Conservation (phyloP, 92 coral and sea anemone genomes). For the Palythoa grandis region DNA sequence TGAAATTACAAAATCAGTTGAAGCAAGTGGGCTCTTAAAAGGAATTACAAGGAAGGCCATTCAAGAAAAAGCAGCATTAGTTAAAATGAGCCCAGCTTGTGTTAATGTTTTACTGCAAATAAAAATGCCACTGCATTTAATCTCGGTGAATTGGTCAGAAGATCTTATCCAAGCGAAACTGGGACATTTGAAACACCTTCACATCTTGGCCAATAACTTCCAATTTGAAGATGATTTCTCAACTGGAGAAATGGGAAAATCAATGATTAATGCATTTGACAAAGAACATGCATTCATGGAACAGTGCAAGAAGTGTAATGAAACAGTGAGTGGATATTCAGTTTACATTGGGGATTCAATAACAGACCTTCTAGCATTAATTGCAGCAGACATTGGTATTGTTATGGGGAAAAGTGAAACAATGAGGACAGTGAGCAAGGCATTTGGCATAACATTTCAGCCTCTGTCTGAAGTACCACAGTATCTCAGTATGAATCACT, state of each 20-base stretch:
- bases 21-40: slow-evolving; percentile 76
- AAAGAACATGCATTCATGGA: slow-evolving; percentile 76
- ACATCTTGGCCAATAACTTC: slow-evolving; percentile 75
- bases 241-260: slow-evolving; percentile 68
- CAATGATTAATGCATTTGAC: slow-evolving; percentile 74
- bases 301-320: slow-evolving; percentile 46
- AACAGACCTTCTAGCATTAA: slow-evolving; percentile 83
- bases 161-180: slow-evolving; percentile 79
- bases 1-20: slow-evolving; percentile 66
- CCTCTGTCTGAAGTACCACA: slow-evolving; percentile 64
- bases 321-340: slow-evolving; percentile 55
- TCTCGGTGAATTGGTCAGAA: slow-evolving; percentile 92
- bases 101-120: slow-evolving; percentile 70
- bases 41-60: slow-evolving; percentile 80
- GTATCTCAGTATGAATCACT: background rate
- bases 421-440: slow-evolving; percentile 73
- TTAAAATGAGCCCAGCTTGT: slow-evolving; percentile 78
- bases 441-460: slow-evolving; percentile 79
- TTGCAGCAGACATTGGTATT: slow-evolving; percentile 85
- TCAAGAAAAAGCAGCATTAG: slow-evolving; percentile 65
- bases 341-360: slow-evolving; percentile 91
- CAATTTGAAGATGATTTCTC: slow-evolving; percentile 69
- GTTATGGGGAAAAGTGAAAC: slow-evolving; percentile 81
- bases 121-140: slow-evolving; percentile 77
- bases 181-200: slow-evolving; percentile 71